These are phyloP conservation scores for Artibeus jamaicensis DNA, from an alignment of 2,797 vertebrate species.

Conservation along the genomic window DNA sequence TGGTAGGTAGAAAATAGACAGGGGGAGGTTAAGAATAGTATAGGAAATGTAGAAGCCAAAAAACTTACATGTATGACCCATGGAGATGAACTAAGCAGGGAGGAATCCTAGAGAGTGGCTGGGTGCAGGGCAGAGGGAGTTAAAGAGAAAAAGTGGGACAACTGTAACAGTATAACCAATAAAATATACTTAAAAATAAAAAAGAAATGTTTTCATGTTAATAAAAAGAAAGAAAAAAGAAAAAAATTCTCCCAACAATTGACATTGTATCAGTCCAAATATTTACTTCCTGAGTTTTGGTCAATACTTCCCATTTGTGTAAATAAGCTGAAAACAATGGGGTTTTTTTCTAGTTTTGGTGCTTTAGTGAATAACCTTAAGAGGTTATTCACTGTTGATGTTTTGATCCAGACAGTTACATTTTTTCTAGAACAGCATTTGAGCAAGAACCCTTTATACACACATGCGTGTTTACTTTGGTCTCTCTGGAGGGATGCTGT, in stretches of 20 bases:
- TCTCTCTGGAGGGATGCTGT: constrained; percentile 68
- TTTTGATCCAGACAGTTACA: constrained; percentile 87
- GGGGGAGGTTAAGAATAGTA: no score
- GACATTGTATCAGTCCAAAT: constrained; percentile 73
- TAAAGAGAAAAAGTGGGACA: no score
- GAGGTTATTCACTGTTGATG: constrained; percentile 84
- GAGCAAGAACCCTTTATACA: constrained; percentile 84
- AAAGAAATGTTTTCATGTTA: no score
- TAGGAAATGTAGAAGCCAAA: no score
- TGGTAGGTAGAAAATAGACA: no score
- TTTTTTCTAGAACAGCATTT: constrained; percentile 81
- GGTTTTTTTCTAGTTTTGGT: constrained; percentile 74
- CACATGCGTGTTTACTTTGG: constrained; percentile 78
- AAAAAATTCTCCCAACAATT: constrained; percentile 72
- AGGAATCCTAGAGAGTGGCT: no score
- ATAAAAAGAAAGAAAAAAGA: neutral
- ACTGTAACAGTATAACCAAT: no score
- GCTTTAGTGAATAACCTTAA: constrained; percentile 83
- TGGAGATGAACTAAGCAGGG: no score
- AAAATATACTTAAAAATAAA: no score
- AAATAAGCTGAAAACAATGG: constrained; percentile 75
- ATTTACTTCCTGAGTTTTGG: constrained; percentile 76
- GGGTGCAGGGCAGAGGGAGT: no score
- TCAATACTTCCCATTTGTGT: constrained; percentile 76
- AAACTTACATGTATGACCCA: no score